Evolutionary conservation across 92 coral and sea anemone genomes (phyloP), one percentile per base, ranked within the genome.

Genomic region (Diadumene lineata): DNA sequence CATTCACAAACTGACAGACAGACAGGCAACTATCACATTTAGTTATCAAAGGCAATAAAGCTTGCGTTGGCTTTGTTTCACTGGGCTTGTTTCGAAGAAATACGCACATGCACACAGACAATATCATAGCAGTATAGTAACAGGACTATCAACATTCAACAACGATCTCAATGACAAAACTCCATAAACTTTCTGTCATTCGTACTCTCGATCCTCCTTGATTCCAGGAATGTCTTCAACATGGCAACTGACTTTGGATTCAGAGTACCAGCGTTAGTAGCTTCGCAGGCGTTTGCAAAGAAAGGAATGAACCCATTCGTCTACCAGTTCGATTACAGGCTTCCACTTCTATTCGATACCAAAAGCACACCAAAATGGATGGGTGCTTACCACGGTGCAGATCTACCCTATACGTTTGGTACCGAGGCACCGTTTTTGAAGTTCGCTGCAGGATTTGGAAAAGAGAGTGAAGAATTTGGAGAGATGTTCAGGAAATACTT

Each of bases 261-360:
- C 56, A 68, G 73, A 24, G 22, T 68, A 1, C 73, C 73, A 33
- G 73, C 56, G 25, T 48, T 68, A 22, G 57, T 34, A 11, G 56
- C 73, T 18, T 43, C 73, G 13, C 73, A 48, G 18, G 73, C 56
- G 7, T 68, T 68, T 68, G 73, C 73, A 18, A 68, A 68, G 30
- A 68, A 48, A 44, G 48, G 27, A 34, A 43, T 68, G 33, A 68
- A 43, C 33, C 34, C 73, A 9, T 68, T 68, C 23, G 73, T 68
- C 57, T 68, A 68, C 73, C 73, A 68, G 33, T 48, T 68, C 29
- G 73, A 68, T 43, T 68, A 68, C 60, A 68, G 46, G 15, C 55
- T 43, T 25, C 73, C 73, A 7, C 6, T 17, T 29, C 27, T 43
- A 31, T 68, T 68, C 25, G 73, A 48, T 26, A 31, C 56, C 7